A percentile compares a stretch with the other conserved stretches of the same genome.
Evolutionary conservation across 2,797 vertebrate genomes (phyloP).

Genomic region (Sebastes ruberrimus): DNA sequence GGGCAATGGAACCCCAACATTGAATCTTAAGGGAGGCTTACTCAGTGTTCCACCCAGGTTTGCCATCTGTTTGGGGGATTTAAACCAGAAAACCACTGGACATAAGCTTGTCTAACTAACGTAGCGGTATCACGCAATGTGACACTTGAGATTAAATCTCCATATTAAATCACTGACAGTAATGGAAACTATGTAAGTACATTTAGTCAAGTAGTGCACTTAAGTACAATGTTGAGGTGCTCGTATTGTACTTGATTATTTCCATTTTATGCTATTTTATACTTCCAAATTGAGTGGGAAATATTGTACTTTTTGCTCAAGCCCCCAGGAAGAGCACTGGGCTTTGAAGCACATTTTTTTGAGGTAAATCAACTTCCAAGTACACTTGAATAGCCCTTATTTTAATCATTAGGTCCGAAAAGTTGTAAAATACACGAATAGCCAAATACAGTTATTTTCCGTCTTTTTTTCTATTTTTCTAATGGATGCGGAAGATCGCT

Average conservation of each 20-base stretch:
- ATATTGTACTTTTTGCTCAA: too few species aligned
- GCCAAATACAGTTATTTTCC: too few species aligned
- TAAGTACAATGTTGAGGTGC: not conserved
- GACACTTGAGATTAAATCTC: not conserved
- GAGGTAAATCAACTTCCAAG: too few species aligned
- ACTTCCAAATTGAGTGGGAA: not conserved
- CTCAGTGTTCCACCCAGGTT: conserved; percentile 4
- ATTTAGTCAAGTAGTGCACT: not conserved
- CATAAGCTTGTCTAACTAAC: not conserved
- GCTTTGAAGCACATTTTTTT: too few species aligned
- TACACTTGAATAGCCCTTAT: too few species aligned
- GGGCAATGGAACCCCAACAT: conserved; percentile 9
- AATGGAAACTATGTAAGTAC: not conserved
- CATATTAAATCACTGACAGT: not conserved
- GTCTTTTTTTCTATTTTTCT: too few species aligned
- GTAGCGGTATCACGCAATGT: not conserved
- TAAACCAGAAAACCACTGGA: not conserved
- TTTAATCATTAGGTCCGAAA: too few species aligned
- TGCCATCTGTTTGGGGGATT: conserved; percentile 18
- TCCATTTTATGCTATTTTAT: not conserved
- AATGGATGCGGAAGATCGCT: too few species aligned
- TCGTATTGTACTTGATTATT: not conserved
- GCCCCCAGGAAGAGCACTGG: too few species aligned
- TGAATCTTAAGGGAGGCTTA: conserved; percentile 7
- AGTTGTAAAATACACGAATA: too few species aligned